Conservation (phyloP, 2,888 invertebrate species). For the Synanthedon vespiformis region DNA sequence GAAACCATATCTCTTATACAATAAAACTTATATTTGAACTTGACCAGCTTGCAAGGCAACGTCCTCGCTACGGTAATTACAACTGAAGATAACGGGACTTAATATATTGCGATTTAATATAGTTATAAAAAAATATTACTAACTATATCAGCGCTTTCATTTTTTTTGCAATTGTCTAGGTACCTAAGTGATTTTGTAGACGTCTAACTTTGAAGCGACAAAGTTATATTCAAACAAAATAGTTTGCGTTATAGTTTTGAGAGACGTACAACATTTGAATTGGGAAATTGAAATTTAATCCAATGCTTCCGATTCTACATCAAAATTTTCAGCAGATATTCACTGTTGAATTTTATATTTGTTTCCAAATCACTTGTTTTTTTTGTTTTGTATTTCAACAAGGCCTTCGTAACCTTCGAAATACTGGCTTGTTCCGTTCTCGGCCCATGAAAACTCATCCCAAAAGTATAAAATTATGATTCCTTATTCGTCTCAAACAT, state of each 20-base stretch:
- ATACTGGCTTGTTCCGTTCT: no score
- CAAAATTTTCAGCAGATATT: neutral
- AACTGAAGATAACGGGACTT: slow-evolving; percentile 28
- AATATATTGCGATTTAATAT: slow-evolving; percentile 39
- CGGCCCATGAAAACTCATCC: no score
- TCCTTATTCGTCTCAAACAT: no score
- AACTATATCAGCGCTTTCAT: slow-evolving; percentile 1
- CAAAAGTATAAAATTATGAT: no score
- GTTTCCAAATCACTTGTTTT: neutral
- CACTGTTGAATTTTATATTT: neutral
- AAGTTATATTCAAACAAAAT: neutral
- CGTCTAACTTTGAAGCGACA: neutral
- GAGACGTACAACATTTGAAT: neutral
- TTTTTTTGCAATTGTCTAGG: neutral
- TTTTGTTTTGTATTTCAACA: neutral
- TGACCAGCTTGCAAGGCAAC: slow-evolving; percentile 12
- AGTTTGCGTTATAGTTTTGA: neutral
- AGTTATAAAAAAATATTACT: slow-evolving; percentile 24
- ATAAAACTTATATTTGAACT: slow-evolving; percentile 29
- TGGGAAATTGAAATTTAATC: neutral
- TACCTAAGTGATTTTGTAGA: neutral
- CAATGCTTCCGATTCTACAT: neutral
- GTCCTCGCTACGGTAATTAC: slow-evolving; percentile 38
- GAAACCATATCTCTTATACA: slow-evolving; percentile 19
- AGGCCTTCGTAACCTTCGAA: neutral